A percentile compares a stretch with the other conserved stretches of the same genome.
Conservation (phyloP, 2,797 vertebrate genomes). For the Chaunax sp. region DNA sequence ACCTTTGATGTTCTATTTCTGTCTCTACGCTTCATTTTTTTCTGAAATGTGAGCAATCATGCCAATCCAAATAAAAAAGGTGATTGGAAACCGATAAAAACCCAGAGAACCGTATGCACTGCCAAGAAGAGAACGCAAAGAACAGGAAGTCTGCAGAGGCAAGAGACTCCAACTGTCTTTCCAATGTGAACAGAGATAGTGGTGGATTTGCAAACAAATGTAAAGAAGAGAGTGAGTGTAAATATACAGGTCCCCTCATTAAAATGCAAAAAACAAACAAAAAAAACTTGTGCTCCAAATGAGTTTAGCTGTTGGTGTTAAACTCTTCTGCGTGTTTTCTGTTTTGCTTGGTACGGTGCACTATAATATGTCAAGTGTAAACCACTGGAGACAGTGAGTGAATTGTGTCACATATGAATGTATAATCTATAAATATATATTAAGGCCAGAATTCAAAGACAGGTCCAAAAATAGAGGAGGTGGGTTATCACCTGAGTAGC, state of each 20-base stretch:
- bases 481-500: too few species aligned
- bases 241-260: too few species aligned
- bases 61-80: constrained; percentile 43
- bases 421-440: too few species aligned
- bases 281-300: background rate
- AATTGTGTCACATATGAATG: too few species aligned
- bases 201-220: constrained; percentile 4
- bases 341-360: background rate
- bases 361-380: too few species aligned
- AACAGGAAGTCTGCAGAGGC: background rate
- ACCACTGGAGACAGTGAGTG: too few species aligned
- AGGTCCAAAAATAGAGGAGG: too few species aligned
- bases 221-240: background rate
- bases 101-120: background rate
- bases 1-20: constrained; percentile 47
- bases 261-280: too few species aligned
- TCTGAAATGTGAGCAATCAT: constrained; percentile 24
- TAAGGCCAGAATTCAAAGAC: too few species aligned
- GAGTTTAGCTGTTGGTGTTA: background rate
- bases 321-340: background rate
- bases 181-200: background rate
- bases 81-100: constrained; percentile 35
- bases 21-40: constrained; percentile 2
- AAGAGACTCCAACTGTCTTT: background rate
- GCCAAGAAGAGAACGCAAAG: background rate